Base-by-base conservation (phyloP, 92 coral and sea anemone species). In the Epizoanthus stellaris region DNA sequence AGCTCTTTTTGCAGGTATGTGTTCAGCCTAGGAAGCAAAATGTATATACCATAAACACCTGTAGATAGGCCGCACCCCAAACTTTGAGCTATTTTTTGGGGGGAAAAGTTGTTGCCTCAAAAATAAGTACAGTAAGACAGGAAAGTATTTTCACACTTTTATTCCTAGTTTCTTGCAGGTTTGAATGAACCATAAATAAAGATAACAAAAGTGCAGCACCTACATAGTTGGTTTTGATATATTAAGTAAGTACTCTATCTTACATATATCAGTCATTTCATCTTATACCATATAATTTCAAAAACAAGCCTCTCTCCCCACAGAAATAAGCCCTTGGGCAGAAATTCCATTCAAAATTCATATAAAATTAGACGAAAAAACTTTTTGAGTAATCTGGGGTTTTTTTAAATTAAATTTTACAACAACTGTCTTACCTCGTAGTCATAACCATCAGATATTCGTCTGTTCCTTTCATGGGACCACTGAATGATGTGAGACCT, bases 381-480 rank as follows among this genome's bases (percentile, higher is more conserved):
- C 65, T 21, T 60, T 60, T 60, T 60, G 19, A 60, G 65, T 60
- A 60, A 60, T n/a, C 6, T 15, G 65, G 15, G 65, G 15, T 60
- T 60, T 60, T 21, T 60, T 60, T 9, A 1, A 54, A 12, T 60
- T 60, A 60, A 60, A 21, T 60, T 60, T 60, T 60, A 54, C 59
- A 60, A 60, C 36, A 30, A 2, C 65, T 58, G 59, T 34, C 66
- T 77, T 77, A 77, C 83, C 83, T 77, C 83, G 20, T 77, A 77
- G 52, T 77, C 52, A 49, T 77, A 60, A n/a, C 83, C 83, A 77
- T 77, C 83, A 19, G 62, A 65, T 77, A 77, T 77, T 77, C 66
- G 62, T 30, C 83, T 65, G 52, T 77, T 77, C 65, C 66, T 77
- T 49, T 77, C 83, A 60, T 77, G 83, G 83, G 66, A 77, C 83